Percentiles rank a stretch among this genome's conserved stretches.
Conservation (phyloP, 2,113 vertebrate genomes). For the Serilophus lunatus region DNA sequence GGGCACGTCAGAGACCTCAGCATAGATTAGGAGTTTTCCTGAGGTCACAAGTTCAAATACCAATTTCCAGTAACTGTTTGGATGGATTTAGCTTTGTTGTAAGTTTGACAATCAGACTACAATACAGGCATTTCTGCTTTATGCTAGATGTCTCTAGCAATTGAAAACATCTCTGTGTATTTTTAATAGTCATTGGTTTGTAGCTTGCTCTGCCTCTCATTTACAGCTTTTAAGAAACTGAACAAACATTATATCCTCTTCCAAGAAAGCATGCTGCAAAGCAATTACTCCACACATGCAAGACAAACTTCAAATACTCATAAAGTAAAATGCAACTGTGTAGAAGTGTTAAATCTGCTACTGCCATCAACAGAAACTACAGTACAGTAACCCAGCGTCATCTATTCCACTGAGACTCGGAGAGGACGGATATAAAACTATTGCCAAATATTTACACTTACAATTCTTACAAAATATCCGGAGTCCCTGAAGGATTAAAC, state of each 20-base stretch:
- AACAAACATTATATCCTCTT: background rate
- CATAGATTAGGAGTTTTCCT: slow-evolving; percentile 41
- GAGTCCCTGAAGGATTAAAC: slow-evolving; percentile 44
- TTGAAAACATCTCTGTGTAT: background rate
- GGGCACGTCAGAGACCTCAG: background rate
- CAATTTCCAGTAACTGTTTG: slow-evolving; percentile 44
- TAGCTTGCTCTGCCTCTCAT: background rate
- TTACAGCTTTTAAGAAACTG: slow-evolving; percentile 1
- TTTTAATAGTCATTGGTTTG: background rate
- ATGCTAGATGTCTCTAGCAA: background rate
- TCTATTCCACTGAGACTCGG: background rate
- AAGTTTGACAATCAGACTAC: background rate
- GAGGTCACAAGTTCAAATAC: slow-evolving; percentile 64
- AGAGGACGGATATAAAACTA: slow-evolving; percentile 26
- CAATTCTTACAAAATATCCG: slow-evolving; percentile 60
- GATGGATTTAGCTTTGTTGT: background rate
- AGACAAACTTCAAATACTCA: slow-evolving; percentile 15
- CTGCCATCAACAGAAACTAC: slow-evolving; percentile 12
- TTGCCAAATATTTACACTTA: slow-evolving; percentile 66
- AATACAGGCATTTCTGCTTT: slow-evolving; percentile 7
- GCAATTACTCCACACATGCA: background rate
- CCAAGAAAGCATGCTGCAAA: background rate
- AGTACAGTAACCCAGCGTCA: background rate
- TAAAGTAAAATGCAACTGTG: background rate
- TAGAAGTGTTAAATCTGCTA: slow-evolving; percentile 41